Evolutionary conservation across 2,797 vertebrate species (phyloP).

Genomic region (Mycteria americana): DNA sequence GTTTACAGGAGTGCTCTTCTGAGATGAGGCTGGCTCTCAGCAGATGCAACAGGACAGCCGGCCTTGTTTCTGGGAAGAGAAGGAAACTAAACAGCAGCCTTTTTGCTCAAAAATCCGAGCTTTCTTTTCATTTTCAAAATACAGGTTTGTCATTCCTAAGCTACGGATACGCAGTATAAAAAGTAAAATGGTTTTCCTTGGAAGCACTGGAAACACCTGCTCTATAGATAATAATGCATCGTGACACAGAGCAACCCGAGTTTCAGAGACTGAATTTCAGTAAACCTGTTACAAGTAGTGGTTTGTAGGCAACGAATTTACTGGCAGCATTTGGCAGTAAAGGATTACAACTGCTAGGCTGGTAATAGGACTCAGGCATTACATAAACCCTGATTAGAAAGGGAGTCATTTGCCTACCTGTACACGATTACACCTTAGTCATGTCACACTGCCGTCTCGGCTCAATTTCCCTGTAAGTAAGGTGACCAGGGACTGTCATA

Average conservation of each 20-base stretch:
- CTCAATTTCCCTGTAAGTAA: not conserved
- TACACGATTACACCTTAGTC: not conserved
- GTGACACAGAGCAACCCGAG: not conserved
- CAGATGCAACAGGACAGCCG: not conserved
- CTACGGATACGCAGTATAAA: fast-evolving
- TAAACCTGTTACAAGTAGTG: not conserved
- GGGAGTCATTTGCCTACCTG: not conserved
- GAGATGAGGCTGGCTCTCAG: not conserved
- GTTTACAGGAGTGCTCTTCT: not conserved
- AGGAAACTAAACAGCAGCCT: not conserved
- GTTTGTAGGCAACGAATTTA: not conserved
- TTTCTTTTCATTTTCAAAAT: not conserved
- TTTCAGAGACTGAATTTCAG: not conserved
- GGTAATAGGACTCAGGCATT: not conserved
- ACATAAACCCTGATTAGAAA: not conserved
- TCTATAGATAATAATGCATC: not conserved
- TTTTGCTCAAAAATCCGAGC: not conserved
- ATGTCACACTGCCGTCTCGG: fast-evolving
- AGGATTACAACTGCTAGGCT: not conserved
- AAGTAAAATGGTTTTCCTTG: not conserved
- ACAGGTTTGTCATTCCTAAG: not conserved
- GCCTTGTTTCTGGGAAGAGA: not conserved
- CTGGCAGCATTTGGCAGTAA: not conserved
- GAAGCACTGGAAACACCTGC: not conserved
- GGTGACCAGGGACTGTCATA: not conserved